Base-by-base conservation (phyloP, 1,140 invertebrate genomes). In the Calosoma granatense region DNA sequence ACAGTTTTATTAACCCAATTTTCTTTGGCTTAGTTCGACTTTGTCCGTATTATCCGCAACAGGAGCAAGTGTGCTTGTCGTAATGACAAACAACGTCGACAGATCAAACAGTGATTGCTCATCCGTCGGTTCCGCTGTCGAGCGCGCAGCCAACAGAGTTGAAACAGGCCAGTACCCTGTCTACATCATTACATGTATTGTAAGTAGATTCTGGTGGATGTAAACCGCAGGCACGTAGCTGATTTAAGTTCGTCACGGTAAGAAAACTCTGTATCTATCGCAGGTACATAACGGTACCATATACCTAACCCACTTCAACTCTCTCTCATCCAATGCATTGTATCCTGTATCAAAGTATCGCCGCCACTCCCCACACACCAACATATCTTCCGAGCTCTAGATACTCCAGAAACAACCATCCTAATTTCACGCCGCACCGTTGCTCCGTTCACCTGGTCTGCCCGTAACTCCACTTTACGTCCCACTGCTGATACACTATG, bases 361-460 rank as follows among this genome's bases (percentile, higher is more conserved):
- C n/a, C n/a, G n/a, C n/a, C n/a, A n/a, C n/a, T n/a, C n/a, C n/a
- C n/a, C n/a, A n/a, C n/a, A n/a, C n/a, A n/a, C n/a, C n/a, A n/a
- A n/a, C n/a, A n/a, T n/a, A n/a, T n/a, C n/a, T n/a, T n/a, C n/a
- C n/a, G n/a, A n/a, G n/a, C n/a, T n/a, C n/a, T n/a, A n/a, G n/a
- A n/a, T n/a, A n/a, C n/a, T n/a, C n/a, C n/a, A n/a, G n/a, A 47
- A 47, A 47, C 41, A 47, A 47, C 6, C 41, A 17, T 9, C 17
- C 41, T 47, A 47, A 47, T 47, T 47, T 47, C 41, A 47, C 15
- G 26, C 6, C 26, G 26, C n/a, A n/a, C n/a, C n/a, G n/a, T n/a
- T n/a, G 26, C 14, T 6, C 6, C 14, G 41, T 47, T 47, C 41
- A 47, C 41, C 41, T 47, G 41, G 41, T 6, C 15, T 47, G 41